A percentile compares a stretch with the other conserved stretches of the same genome.
phyloP scores from a whole-genome alignment of 1,140 invertebrate genomes.

The Trichonephila clavipes region DNA sequence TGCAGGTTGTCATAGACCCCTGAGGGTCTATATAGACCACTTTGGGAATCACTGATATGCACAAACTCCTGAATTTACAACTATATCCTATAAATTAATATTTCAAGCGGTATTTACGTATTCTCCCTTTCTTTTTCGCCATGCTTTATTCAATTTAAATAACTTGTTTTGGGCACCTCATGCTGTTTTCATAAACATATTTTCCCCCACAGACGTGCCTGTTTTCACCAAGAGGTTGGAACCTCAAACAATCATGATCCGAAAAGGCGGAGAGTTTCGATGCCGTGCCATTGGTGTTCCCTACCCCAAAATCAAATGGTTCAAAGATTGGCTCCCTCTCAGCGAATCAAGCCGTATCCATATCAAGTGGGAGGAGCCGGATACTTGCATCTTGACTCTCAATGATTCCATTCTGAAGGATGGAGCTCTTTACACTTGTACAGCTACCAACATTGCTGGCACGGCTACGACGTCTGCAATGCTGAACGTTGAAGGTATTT shows the following conservation, averaged over 20 bases:
- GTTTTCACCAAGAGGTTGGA: slow-evolving; percentile 90
- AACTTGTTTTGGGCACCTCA: no score
- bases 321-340: slow-evolving; percentile 96
- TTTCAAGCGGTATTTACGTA: no score
- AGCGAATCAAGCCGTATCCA: slow-evolving; percentile 89
- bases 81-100: no score
- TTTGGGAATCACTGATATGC: no score
- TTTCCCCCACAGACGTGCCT: slow-evolving; percentile 86
- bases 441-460: slow-evolving; percentile 95
- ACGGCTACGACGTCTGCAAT: slow-evolving; percentile 92
- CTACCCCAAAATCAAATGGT: slow-evolving; percentile 96
- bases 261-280: slow-evolving; percentile 88
- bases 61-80: no score
- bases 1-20: no score
- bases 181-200: background rate
- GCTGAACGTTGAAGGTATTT: slow-evolving; percentile 88
- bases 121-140: no score
- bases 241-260: slow-evolving; percentile 88
- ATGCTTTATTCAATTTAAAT: no score
- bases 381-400: slow-evolving; percentile 90
- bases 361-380: slow-evolving; percentile 91
- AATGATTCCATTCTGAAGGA: slow-evolving; percentile 93
- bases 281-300: slow-evolving; percentile 94
- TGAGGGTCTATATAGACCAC: no score
- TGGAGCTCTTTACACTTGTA: slow-evolving; percentile 95